Percentiles rank a stretch among this genome's conserved stretches.
phyloP scores from a whole-genome alignment of 2,888 invertebrate species.

The Acleris laterana region DNA sequence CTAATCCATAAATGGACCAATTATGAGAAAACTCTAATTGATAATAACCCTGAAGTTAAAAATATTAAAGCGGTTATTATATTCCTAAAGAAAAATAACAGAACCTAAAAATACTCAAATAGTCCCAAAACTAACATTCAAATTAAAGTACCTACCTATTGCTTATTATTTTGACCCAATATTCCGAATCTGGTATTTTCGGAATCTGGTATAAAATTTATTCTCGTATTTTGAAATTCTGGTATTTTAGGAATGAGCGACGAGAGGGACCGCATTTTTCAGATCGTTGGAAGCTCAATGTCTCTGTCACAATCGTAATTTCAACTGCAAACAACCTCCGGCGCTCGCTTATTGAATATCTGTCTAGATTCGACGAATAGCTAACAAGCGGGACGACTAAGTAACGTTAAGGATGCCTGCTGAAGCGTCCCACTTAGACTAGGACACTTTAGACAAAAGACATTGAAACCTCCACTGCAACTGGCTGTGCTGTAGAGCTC shows the following conservation, averaged over 20 bases:
- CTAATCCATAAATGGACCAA: too few relatives aligned
- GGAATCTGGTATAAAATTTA: too few relatives aligned
- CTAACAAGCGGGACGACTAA: conserved; percentile 9
- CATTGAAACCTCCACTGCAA: background rate
- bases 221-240: background rate
- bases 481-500: too few relatives aligned
- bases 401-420: conserved; percentile 7
- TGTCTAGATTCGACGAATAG: conserved; percentile 25
- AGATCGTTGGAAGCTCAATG: conserved; percentile 1
- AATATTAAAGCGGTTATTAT: too few relatives aligned
- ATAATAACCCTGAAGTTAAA: too few relatives aligned
- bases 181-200: background rate
- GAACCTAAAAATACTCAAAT: too few relatives aligned
- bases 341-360: conserved; percentile 26
- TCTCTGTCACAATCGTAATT: conserved; percentile 5
- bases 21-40: too few relatives aligned
- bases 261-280: background rate
- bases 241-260: background rate
- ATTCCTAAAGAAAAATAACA: too few relatives aligned
- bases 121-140: too few relatives aligned
- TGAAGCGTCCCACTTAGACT: too few relatives aligned
- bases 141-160: too few relatives aligned
- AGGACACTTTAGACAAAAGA: conserved; percentile 8
- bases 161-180: too few relatives aligned
- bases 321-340: conserved; percentile 6